Base-by-base conservation (phyloP, 2,113 vertebrate species). In the Onychostoma macrolepis region DNA sequence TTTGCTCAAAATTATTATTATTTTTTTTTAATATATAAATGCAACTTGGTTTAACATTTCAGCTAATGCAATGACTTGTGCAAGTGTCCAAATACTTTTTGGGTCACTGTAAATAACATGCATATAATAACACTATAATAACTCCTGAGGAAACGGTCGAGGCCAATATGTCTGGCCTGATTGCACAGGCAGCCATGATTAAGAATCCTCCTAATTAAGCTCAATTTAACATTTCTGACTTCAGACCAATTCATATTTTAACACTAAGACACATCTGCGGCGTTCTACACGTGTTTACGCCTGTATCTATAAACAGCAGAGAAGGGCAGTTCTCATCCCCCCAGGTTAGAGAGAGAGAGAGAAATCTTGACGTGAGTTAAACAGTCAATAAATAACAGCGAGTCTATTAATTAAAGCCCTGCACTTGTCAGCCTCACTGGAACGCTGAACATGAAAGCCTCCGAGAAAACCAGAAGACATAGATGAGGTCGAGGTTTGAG, bases 221-320 rank as follows among this genome's bases (percentile, higher is more conserved):
- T 87, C 78, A 58, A 85, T 83, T 87, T 65, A 85, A 53, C 71
- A 21, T 30, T 82, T 50, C 67, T 56, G 80, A 75, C 86, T 83
- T 67, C 74, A 67, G 76, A 61, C 24, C 89, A 0, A 94, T 95
- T 93, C 92, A 91, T 95, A 94, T 93, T 94, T 95, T 95, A 94
- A 90, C 88, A 82, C 56, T 10, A 21, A 56, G 79, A 88, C 91
- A 94, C 94, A 95, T 95, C 94, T 95, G 94, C 88, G 89, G 89
- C 80, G 17, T 67, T 30, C 33, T 43, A 91, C 88, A 85, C 83
- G 24, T 93, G 94, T 94, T 96, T 95, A 95, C 89, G 89, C 90
- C 91, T 67, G 89, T 75, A 30, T 69, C 83, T 85, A 63, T 82
- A 95, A 88, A 90, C 94, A 94, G 93, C 89, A 88, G 93, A 92